Conservation (phyloP, 1,140 invertebrate species). For the Apis laboriosa region DNA sequence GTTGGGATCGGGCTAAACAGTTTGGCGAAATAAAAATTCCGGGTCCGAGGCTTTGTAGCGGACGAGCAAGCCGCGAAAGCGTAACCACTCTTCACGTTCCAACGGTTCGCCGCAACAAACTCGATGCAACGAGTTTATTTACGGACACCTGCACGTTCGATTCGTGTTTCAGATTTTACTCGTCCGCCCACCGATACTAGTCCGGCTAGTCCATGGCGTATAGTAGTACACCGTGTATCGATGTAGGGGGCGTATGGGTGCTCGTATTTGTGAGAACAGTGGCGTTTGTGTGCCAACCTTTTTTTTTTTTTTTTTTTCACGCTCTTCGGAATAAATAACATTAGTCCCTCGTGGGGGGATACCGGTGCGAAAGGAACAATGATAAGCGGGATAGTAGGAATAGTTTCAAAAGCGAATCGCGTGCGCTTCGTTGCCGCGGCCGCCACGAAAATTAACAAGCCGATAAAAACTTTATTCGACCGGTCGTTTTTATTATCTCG, state of each 20-base stretch:
- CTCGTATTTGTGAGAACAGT: not conserved
- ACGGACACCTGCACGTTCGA: slow-evolving; percentile 69
- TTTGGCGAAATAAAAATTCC: slow-evolving; percentile 57
- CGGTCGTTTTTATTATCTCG: slow-evolving; percentile 38
- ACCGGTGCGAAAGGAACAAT: slow-evolving; percentile 31
- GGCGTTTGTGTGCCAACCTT: slow-evolving; percentile 45
- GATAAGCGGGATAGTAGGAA: slow-evolving; percentile 26
- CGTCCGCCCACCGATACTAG: not conserved
- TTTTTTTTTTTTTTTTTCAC: not conserved
- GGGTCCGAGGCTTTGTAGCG: slow-evolving; percentile 55
- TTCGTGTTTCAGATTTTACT: slow-evolving; percentile 61
- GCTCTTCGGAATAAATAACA: slow-evolving; percentile 44
- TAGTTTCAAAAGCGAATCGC: slow-evolving; percentile 40
- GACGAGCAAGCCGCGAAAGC: slow-evolving; percentile 58
- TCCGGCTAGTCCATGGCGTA: not conserved
- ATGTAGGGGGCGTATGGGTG: no score
- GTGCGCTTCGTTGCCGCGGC: slow-evolving; percentile 1
- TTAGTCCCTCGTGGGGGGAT: slow-evolving; percentile 2
- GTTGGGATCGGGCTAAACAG: slow-evolving; percentile 28
- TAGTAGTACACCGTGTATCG: not conserved
- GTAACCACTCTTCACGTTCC: slow-evolving; percentile 71
- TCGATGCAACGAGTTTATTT: slow-evolving; percentile 70
- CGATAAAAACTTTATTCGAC: slow-evolving; percentile 44
- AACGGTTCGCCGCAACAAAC: slow-evolving; percentile 66
- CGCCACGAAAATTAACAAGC: slow-evolving; percentile 42